Base-by-base conservation (phyloP, 2,113 vertebrate species). In the Spizaetus ornatus region DNA sequence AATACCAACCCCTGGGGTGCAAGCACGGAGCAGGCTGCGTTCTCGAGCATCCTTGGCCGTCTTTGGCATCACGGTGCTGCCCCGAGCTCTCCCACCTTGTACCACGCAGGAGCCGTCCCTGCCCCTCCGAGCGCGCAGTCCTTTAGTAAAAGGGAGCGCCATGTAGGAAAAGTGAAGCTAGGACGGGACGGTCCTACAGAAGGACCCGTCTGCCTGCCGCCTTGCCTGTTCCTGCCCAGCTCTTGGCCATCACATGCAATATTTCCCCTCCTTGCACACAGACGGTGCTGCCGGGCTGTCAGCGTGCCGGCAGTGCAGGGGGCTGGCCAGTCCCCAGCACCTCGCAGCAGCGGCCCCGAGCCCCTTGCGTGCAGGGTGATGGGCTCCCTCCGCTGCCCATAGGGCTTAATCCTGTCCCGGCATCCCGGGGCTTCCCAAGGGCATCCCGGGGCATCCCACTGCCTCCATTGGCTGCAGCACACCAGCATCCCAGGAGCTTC, bases 51-150 rank as follows among this genome's bases (percentile, higher is more conserved):
- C 50, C 26, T 52, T 27, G 50, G 50, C 25, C 1, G 1, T 42
- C 45, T 45, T 42, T 38, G 72, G 36, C 72, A n/a, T 62, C 61
- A 13, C 8, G 8, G 36, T 0, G 0, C 38, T 67, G 53, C n/a
- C 42, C 36, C 3, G 23, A 72, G 79, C 73, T 38, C 17, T 63
- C 50, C 82, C 16, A 9, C 32, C 23, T 38, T 27, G 40, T 48
- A n/a, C 79, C 19, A 11, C 6, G 7, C 42, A 36, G 38, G 45
- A 19, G 16, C 55, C 13, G 3, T 11, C 79, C 59, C 43, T 53
- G 89, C 38, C 6, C 22, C 23, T 38, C 45, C 0, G 9, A 29
- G 36, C 4, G 0, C 1, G 0, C 6, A 3, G 9, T 59, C 38
- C 27, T 4, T 47, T 14, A 4, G 27, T 42, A 16, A 29, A 8